These are phyloP conservation scores for Neopelma chrysocephalum DNA, from an alignment of 2,797 vertebrate genomes.

Conservation along the genomic window DNA sequence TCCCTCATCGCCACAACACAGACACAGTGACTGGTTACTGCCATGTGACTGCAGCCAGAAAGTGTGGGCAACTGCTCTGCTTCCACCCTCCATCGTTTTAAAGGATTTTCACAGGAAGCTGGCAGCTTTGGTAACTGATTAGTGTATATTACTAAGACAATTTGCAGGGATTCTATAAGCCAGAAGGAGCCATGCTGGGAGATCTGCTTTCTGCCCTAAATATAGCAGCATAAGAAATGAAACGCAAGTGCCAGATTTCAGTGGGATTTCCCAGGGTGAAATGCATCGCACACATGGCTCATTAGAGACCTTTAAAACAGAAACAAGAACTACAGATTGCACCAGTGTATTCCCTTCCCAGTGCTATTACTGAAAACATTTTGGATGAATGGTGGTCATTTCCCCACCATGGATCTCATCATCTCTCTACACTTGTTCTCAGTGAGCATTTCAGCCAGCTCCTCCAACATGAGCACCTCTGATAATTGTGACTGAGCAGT, in stretches of 20 bases:
- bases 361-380: not conserved
- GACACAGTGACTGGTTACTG: fast-evolving
- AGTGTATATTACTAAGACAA: slow-evolving; percentile 50
- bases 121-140: slow-evolving; percentile 47
- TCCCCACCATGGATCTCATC: slow-evolving; percentile 18
- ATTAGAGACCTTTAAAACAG: slow-evolving; percentile 58
- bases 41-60: not conserved
- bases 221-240: slow-evolving; percentile 45
- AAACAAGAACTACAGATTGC: slow-evolving; percentile 19
- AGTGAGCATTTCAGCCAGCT: not conserved
- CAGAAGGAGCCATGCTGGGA: slow-evolving; percentile 54
- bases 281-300: slow-evolving; percentile 42
- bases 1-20: not conserved
- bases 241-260: slow-evolving; percentile 61
- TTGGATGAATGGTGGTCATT: slow-evolving; percentile 43
- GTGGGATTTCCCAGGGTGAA: slow-evolving; percentile 66
- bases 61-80: not conserved
- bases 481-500: not conserved
- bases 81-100: not conserved
- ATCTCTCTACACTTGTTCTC: not conserved
- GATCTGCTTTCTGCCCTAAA: slow-evolving; percentile 61
- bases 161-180: slow-evolving; percentile 45
- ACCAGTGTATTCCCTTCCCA: slow-evolving; percentile 16
- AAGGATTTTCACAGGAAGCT: slow-evolving; percentile 14
- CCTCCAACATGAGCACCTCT: not conserved